Base-by-base conservation (phyloP, 1,140 invertebrate species). In the Drosophila obscura region DNA sequence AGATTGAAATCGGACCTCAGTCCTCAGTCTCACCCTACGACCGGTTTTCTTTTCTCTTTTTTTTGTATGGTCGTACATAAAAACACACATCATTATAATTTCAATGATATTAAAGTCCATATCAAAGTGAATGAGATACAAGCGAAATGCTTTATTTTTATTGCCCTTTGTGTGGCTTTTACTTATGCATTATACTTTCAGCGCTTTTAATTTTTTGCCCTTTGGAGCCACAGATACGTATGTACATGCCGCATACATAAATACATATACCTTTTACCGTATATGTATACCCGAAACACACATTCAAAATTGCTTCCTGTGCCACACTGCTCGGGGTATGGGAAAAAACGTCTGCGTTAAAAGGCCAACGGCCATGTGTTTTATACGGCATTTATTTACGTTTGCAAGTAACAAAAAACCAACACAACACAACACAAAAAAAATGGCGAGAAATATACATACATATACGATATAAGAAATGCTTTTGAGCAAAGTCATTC, bases 1-100 rank as follows among this genome's bases (percentile, higher is more conserved):
- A 66, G 28, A 66, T 68, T 35, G 15, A 7, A 0, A 39, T 66
- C 44, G 24, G 15, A 46, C 43, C 28, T 52, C 13, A 19, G 19
- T 13, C 7, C 19, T 41, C 19, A 19, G 19, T 19, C 19, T 19
- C 16, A 22, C 26, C 5, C 26, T 35, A 28, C 41, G 19, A 43
- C 50, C 28, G 31, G 52, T 22, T 50, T 39, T 64, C 16, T 9
- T 45, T 35, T 26, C 11, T 67, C 35, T 19, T 51, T 43, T 48
- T 57, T 79, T 81, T 84, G n/a, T 84, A 84, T 80, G 77, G 77
- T 63, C 64, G 63, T 67, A 52, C 64, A 87, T 85, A 77, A 84
- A 85, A 68, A 59, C 83, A 82, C 83, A 87, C 82, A 82, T 85
- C 84, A 85, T 87, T 88, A 88, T 87, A 88, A 87, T 87, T 87